Conservation (phyloP, 2,113 vertebrate species). For the Mesoclemmys tuberculata region DNA sequence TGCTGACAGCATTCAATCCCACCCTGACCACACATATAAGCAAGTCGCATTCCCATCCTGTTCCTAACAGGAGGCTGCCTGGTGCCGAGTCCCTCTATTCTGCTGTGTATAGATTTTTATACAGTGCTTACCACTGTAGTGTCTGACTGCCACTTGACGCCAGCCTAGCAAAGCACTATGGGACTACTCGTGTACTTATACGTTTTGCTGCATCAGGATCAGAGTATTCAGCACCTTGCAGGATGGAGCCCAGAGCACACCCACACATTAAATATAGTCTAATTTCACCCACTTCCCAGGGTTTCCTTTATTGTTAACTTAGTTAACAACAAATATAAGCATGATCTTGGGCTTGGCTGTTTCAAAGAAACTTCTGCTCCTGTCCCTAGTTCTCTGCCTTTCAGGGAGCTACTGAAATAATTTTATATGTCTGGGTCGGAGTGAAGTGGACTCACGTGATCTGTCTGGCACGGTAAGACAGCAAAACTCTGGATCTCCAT, state of each 20-base stretch:
- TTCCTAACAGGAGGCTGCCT: not conserved
- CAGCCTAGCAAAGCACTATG: not conserved
- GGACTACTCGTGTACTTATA: rapidly evolving
- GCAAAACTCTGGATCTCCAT: rapidly evolving
- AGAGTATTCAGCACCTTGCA: not conserved
- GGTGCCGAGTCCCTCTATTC: not conserved
- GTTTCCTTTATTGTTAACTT: not conserved
- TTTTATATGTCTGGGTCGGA: not conserved
- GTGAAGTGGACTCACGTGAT: not conserved
- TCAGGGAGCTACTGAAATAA: not conserved
- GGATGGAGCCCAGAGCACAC: rapidly evolving
- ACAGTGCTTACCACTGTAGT: not conserved
- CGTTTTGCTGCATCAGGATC: not conserved
- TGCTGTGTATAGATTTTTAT: no score
- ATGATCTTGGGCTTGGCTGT: not conserved
- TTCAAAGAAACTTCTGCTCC: not conserved
- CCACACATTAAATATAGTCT: rapidly evolving
- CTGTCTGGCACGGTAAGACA: rapidly evolving
- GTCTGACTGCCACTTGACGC: not conserved
- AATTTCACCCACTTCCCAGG: not conserved
- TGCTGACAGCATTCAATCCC: not conserved
- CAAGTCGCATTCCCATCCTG: not conserved
- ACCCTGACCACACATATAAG: not conserved
- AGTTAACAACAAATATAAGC: not conserved
- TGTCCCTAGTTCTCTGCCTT: not conserved